A percentile compares a stretch with the other conserved stretches of the same genome.
These are phyloP conservation scores for Drosophila merina DNA, from an alignment of 2,888 invertebrate species.

Conservation along the genomic window DNA sequence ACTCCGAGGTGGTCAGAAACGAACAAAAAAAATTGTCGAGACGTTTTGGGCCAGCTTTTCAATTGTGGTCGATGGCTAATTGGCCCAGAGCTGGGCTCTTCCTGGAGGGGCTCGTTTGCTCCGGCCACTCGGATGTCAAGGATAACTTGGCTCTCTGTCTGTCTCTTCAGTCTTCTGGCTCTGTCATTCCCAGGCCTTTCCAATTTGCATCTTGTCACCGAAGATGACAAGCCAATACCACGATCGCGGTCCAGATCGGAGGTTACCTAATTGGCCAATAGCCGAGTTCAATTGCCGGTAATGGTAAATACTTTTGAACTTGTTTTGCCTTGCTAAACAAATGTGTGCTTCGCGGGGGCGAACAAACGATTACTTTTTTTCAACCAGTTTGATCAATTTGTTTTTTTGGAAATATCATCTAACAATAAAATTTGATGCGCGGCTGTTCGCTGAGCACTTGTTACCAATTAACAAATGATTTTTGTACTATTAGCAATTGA, in stretches of 20 bases:
- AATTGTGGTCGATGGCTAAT: conserved; percentile 38
- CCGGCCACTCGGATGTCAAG: conserved; percentile 50
- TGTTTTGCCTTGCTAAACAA: conserved; percentile 22
- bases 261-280: conserved; percentile 65
- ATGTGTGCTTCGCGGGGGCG: conserved; percentile 35
- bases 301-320: conserved; percentile 41
- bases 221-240: conserved; percentile 67
- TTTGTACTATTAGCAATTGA: conserved; percentile 51
- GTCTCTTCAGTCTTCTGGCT: conserved; percentile 24
- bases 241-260: conserved; percentile 37
- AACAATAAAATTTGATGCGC: conserved; percentile 21
- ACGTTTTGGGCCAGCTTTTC: conserved; percentile 42
- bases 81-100: conserved; percentile 30
- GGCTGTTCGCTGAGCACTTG: conserved; percentile 46
- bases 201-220: conserved; percentile 68
- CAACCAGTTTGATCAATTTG: conserved; percentile 7
- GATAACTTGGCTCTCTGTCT: conserved; percentile 54
- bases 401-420: conserved; percentile 20
- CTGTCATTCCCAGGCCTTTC: conserved; percentile 61
- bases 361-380: conserved; percentile 20
- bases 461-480: conserved; percentile 72
- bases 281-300: conserved; percentile 66
- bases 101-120: conserved; percentile 39
- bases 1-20: conserved; percentile 17
- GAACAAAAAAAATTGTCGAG: conserved; percentile 16